Evolutionary conservation across 2,888 invertebrate genomes (phyloP), one percentile per base, ranked within the genome.

Genomic region (Trisateles emortualis): DNA sequence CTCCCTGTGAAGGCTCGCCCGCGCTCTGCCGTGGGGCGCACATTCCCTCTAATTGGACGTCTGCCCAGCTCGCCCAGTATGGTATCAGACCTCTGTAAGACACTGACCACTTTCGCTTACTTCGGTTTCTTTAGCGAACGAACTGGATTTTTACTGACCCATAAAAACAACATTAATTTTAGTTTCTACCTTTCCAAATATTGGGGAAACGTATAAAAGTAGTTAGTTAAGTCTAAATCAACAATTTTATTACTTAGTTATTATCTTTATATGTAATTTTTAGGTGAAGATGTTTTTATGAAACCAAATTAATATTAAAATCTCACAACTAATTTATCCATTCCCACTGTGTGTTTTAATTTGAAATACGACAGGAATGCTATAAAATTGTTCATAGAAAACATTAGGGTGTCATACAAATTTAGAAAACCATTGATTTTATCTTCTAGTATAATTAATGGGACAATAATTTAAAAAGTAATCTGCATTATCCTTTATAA

Each of bases 21-120:
- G 60, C 54, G 71, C 60, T 70, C 72, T 75, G 72, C 77, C 71
- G 64, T 78, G 78, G 81, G 83, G 77, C 79, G 79, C 79, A 78
- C 88, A 90, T 90, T 90, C 90, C 89, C 78, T 87, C 90, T 92
- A 92, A 92, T 92, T 92, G 91, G 90, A 83, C 74, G 86, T 82
- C 84, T 82, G 86, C 77, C 76, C 82, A 73, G 66, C 70, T 64
- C 52, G 74, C 86, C 86, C 70, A 74, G 73, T 90, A 90, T 83
- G 90, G 90, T 72, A 75, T 74, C 64, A 79, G 73, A 68, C 74
- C 79, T 76, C 78, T 78, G 81, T 76, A 78, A 72, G 65, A 77
- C 76, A 72, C 73, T 71, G 81, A 72, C 84, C 86, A 90, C 90
- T 90, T 90, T 91, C 88, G 84, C 86, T 87, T 72, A 64, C 64